Conservation (phyloP, 2,113 vertebrate species). For the Ascaphus truei region DNA sequence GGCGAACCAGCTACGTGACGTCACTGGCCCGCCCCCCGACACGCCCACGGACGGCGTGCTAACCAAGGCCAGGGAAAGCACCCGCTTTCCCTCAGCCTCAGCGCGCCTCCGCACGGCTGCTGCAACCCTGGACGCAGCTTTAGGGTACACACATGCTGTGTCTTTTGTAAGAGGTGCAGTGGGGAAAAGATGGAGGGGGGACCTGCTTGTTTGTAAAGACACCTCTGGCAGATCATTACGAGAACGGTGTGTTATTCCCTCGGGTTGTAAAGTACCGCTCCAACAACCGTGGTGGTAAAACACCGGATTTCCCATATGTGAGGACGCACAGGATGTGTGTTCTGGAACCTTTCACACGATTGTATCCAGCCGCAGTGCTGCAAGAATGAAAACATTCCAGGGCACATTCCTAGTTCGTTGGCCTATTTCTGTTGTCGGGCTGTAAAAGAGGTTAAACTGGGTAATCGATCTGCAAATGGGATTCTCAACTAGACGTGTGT, state of each 20-base stretch:
- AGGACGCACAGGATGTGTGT: constrained; percentile 3
- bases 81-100: too few species aligned
- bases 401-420: background rate
- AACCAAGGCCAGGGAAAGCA: too few species aligned
- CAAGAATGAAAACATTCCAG: background rate
- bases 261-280: background rate
- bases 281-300: background rate
- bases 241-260: too few species aligned
- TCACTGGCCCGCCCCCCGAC: too few species aligned
- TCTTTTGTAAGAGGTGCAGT: too few species aligned
- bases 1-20: too few species aligned
- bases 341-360: constrained; percentile 13
- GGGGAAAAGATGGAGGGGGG: background rate
- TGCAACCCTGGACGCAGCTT: too few species aligned
- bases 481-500: too few species aligned
- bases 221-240: background rate
- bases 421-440: background rate
- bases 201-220: background rate
- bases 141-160: too few species aligned
- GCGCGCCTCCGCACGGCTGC: too few species aligned
- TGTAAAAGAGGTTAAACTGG: background rate
- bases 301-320: constrained; percentile 20
- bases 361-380: background rate
- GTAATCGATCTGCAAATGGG: too few species aligned
- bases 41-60: too few species aligned